phyloP scores from a whole-genome alignment of 2,113 vertebrate species.

The Eulacestoma nigropectus region DNA sequence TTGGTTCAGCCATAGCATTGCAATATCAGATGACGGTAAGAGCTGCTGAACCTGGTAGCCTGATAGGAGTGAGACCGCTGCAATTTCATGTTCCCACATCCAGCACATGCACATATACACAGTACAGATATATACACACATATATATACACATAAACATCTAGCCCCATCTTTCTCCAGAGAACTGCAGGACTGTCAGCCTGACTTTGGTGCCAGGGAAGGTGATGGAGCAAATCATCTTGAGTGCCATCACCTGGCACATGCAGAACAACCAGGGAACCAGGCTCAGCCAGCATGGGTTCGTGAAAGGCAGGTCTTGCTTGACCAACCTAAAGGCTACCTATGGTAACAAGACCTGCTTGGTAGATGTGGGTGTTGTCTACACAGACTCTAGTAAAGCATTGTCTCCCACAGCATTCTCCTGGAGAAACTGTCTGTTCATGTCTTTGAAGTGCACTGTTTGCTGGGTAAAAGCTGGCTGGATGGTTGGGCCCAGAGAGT shows the following conservation, averaged over 20 bases:
- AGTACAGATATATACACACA: neutral
- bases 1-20: neutral
- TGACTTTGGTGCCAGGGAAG: neutral
- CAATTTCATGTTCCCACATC: neutral
- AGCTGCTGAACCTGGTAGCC: neutral
- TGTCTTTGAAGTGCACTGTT: neutral
- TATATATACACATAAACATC: neutral
- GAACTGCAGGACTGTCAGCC: neutral
- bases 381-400: neutral
- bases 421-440: neutral
- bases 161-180: neutral
- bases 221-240: neutral
- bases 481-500: neutral
- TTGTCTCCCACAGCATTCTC: neutral
- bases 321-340: neutral
- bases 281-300: neutral
- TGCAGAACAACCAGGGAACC: neutral
- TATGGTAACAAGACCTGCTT: neutral
- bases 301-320: neutral
- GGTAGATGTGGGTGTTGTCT: neutral
- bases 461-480: neutral
- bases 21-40: neutral
- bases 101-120: neutral
- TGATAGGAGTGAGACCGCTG: neutral
- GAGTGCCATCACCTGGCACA: neutral